Evolutionary conservation across 2,888 invertebrate species (phyloP).

Genomic region (Antheraea yamamai): DNA sequence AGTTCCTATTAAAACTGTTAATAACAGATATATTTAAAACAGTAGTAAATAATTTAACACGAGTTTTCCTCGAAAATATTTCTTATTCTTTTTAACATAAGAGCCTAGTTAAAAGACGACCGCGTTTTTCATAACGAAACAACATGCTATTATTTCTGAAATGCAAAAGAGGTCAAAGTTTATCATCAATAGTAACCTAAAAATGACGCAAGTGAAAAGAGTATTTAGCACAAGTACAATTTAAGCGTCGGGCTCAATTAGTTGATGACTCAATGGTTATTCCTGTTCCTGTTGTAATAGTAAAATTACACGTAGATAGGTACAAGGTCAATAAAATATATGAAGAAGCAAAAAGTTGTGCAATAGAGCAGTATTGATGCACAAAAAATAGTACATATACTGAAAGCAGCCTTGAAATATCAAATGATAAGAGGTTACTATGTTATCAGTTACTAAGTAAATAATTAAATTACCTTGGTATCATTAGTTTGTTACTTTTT

Average conservation of each 20-base stretch:
- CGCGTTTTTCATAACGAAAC: not conserved
- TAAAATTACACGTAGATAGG: too few species aligned
- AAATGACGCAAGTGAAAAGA: not conserved
- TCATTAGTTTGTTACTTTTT: not conserved
- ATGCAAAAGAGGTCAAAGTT: not conserved
- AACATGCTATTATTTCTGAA: not conserved
- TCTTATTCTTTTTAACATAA: not conserved
- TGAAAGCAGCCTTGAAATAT: not conserved
- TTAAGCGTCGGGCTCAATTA: not conserved
- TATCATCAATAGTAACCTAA: not conserved
- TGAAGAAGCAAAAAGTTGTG: not conserved
- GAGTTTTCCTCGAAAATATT: not conserved
- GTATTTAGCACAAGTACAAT: not conserved
- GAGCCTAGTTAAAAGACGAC: not conserved
- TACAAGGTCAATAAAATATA: not conserved
- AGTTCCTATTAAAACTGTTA: too few species aligned
- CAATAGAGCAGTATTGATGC: not conserved
- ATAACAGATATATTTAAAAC: not conserved
- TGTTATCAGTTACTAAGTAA: constrained; percentile 30
- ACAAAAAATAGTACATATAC: not conserved
- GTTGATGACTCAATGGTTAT: not conserved
- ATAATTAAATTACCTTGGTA: not conserved
- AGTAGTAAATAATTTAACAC: not conserved
- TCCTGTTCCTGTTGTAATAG: too few species aligned
- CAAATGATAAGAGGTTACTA: constrained; percentile 32